Percentiles rank a stretch among this genome's conserved stretches.
These are phyloP conservation scores for Uloborus diversus DNA, from an alignment of 1,140 invertebrate species.

Conservation along the genomic window DNA sequence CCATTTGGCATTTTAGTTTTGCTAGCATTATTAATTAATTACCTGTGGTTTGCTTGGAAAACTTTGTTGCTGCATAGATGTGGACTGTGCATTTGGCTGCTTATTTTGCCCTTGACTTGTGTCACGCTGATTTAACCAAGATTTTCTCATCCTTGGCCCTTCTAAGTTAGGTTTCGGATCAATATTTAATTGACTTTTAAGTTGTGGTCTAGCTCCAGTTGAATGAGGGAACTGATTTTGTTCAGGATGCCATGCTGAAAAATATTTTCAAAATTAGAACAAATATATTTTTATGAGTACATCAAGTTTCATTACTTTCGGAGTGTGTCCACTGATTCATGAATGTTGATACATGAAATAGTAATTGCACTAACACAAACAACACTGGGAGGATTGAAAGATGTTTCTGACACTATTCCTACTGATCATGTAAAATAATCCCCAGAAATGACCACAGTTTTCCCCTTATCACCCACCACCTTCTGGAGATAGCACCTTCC, in stretches of 20 bases:
- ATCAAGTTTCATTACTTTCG: no score
- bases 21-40: no score
- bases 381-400: no score
- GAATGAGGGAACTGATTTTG: slow-evolving; percentile 26
- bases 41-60: slow-evolving; percentile 21
- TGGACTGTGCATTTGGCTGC: background rate
- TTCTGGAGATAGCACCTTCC: no score
- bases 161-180: slow-evolving; percentile 15
- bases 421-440: no score
- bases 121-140: slow-evolving; percentile 14
- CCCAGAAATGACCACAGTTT: no score
- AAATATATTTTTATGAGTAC: no score
- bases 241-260: slow-evolving; percentile 36
- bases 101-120: slow-evolving; percentile 20
- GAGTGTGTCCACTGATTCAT: no score
- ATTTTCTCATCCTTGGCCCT: background rate
- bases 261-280: background rate
- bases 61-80: slow-evolving; percentile 1
- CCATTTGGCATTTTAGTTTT: background rate
- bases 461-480: no score
- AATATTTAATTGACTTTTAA: slow-evolving; percentile 7
- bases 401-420: no score
- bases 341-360: no score
- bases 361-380: no score
- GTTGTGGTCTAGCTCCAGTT: slow-evolving; percentile 11